phyloP scores from a whole-genome alignment of 2,797 vertebrate species.

The Vireo griseus region DNA sequence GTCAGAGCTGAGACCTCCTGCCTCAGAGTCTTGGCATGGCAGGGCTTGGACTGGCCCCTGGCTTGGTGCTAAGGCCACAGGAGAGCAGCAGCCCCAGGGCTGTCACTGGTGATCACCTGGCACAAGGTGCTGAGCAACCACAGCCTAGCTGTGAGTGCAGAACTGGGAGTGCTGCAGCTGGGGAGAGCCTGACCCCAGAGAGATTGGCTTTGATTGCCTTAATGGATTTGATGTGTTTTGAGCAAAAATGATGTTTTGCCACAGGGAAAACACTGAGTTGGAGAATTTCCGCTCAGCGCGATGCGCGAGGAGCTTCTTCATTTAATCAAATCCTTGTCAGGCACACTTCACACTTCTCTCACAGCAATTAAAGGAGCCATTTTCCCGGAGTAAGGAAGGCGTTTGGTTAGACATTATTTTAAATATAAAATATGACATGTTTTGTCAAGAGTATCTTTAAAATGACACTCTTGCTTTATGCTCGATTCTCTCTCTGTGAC shows the following conservation, averaged over 20 bases:
- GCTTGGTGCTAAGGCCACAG: accelerated
- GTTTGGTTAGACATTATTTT: conserved; percentile 3
- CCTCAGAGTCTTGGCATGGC: accelerated
- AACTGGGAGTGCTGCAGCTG: neutral
- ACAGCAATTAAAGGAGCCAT: conserved; percentile 24
- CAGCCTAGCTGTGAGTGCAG: neutral
- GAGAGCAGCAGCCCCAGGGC: neutral
- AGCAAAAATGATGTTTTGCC: neutral
- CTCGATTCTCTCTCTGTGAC: neutral
- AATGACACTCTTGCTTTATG: neutral
- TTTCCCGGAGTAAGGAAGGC: neutral
- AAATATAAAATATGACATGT: conserved; percentile 42
- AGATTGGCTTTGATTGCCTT: neutral
- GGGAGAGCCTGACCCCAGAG: neutral
- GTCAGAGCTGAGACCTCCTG: neutral
- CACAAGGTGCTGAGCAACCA: neutral
- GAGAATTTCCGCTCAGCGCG: accelerated
- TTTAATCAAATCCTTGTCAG: conserved; percentile 45
- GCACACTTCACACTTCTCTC: neutral
- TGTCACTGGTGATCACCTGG: neutral
- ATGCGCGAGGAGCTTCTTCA: neutral
- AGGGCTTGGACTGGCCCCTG: neutral
- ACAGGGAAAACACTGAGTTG: neutral
- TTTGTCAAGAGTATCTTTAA: conserved; percentile 45
- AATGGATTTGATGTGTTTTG: neutral